Evolutionary conservation across 2,888 invertebrate genomes (phyloP).

Genomic region (Melipona beecheii): DNA sequence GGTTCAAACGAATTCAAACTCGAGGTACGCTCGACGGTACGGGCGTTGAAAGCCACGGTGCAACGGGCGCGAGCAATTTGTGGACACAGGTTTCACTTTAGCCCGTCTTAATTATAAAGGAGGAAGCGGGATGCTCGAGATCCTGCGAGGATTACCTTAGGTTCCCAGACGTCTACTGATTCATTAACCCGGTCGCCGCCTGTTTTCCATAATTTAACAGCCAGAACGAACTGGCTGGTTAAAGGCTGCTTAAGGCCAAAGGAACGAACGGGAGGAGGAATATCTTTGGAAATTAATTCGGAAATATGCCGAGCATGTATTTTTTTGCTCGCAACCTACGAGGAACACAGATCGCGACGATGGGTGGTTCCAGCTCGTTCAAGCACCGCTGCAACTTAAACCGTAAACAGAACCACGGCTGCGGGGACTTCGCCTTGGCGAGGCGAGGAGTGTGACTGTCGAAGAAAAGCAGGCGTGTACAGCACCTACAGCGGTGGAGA

Average conservation of each 20-base stretch:
- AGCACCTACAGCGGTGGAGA: neutral
- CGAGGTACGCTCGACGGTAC: too few relatives aligned
- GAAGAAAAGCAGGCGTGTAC: constrained; percentile 7
- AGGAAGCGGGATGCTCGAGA: neutral
- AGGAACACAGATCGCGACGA: constrained; percentile 36
- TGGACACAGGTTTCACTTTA: neutral
- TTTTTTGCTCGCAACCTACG: neutral
- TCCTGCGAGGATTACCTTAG: neutral
- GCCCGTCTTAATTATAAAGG: constrained; percentile 1
- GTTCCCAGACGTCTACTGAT: neutral
- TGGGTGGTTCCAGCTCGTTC: constrained; percentile 31
- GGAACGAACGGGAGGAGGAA: too few relatives aligned
- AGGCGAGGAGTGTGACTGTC: neutral
- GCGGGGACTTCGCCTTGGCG: constrained; percentile 19
- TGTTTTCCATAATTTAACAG: neutral
- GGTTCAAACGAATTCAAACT: too few relatives aligned
- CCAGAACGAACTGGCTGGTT: neutral
- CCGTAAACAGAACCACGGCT: constrained; percentile 58
- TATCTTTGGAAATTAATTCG: too few relatives aligned
- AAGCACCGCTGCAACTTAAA: constrained; percentile 54
- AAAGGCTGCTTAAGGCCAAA: too few relatives aligned
- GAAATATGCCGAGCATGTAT: too few relatives aligned
- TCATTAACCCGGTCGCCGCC: neutral
- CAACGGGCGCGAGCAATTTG: neutral
- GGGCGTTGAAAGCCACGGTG: neutral